Evolutionary conservation across 2,797 vertebrate genomes (phyloP), one percentile per base, ranked within the genome.

Genomic region (Bovichtus variegatus): DNA sequence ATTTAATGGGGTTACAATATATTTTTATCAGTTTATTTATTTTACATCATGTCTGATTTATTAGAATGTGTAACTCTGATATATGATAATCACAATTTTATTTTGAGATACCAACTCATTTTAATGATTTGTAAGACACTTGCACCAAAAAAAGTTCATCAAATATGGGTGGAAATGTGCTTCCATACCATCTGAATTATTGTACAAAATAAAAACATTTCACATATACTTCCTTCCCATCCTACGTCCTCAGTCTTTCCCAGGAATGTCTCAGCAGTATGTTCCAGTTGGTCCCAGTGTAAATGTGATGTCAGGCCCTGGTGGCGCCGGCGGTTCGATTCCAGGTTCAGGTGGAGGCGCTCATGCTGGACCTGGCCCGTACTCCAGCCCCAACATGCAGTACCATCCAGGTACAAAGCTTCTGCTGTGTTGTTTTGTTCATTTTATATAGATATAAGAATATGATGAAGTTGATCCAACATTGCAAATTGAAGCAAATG

Each of bases 331-430:
- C 0, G 86, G 87, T 18, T 57, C 90, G 0, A 80, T 91, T 15
- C 78, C 82, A 2, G 89, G 85, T 15, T 70, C 89, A 11, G 86
- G 78, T 0, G 90, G 76, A 21, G 84, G 80, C 0, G 80, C 77
- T 27, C 91, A 88, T 13, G 6, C 36, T 0, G 91, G 91, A 0
- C 80, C 86, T 0, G 79, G 87, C 1, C 78, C 74, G 0, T 97
- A 96, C 77, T 81, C 94, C 0, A 90, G 91, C 0, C 95, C 96
- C 66, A 96, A 94, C 84, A 92, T 95, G 85, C 97, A 97, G 90
- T 98, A 96, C 2, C 92, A 93, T 43, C 76, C 86, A 80, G 92
- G 92, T 92, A 18, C 31, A 34, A 34, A 34, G 43, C 43, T 44
- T 44, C 53, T 19, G 7, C 51, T 31, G 25, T 3, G 6, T 27